Evolutionary conservation across 1,140 invertebrate species (phyloP).

Genomic region (Spodoptera litura): DNA sequence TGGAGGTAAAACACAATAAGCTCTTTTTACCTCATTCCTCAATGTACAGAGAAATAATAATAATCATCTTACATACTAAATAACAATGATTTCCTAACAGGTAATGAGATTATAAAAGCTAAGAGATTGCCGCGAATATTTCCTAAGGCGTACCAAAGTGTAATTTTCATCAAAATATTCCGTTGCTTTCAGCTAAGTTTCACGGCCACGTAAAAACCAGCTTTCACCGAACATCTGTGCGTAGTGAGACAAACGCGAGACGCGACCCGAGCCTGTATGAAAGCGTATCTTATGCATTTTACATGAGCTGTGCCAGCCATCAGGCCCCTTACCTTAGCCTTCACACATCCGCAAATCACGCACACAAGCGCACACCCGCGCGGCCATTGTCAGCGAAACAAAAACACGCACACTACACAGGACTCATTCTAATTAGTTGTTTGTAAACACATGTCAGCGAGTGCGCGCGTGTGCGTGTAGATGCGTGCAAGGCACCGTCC

Average conservation of each 20-base stretch:
- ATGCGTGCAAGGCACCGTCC: conserved; percentile 46
- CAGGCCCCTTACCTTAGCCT: conserved; percentile 76
- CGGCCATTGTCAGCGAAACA: conserved; percentile 51
- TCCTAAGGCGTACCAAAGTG: not conserved
- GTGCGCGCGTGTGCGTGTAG: conserved; percentile 58
- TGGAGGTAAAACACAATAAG: no score
- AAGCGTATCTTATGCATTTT: conserved; percentile 86
- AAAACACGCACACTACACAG: conserved; percentile 62
- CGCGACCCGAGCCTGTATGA: conserved; percentile 61
- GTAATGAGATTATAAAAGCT: no score
- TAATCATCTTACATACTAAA: no score
- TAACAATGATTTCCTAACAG: no score
- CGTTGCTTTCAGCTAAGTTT: conserved; percentile 58
- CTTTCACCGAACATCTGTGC: conserved; percentile 74
- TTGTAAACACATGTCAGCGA: conserved; percentile 68
- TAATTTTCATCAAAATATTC: conserved; percentile 25
- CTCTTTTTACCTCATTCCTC: no score
- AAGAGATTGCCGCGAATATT: not conserved
- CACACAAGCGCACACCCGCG: conserved; percentile 64
- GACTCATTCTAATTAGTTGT: conserved; percentile 69
- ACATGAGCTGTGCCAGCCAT: conserved; percentile 79
- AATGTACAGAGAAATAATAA: no score
- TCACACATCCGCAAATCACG: conserved; percentile 58
- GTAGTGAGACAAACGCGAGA: conserved; percentile 65
- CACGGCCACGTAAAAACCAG: conserved; percentile 71